Percentiles rank a stretch among this genome's conserved stretches.
phyloP scores from a whole-genome alignment of 2,888 invertebrate species.

The Platycheirus albimanus region DNA sequence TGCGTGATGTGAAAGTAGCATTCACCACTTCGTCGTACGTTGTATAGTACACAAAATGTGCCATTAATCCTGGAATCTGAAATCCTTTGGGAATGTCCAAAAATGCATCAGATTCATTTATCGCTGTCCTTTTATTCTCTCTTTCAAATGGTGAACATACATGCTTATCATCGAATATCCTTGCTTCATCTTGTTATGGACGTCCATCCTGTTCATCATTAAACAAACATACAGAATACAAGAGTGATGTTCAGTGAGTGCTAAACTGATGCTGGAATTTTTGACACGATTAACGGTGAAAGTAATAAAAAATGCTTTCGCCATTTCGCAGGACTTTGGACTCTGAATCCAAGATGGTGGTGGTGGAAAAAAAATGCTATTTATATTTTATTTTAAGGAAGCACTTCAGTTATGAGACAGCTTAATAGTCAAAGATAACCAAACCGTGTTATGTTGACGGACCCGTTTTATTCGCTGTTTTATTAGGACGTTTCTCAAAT shows the following conservation, averaged over 20 bases:
- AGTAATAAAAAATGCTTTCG: neutral
- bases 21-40: conserved; percentile 22
- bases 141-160: neutral
- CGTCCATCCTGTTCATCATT: too few relatives aligned
- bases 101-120: conserved; percentile 58
- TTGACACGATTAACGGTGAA: conserved; percentile 4
- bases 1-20: conserved; percentile 3
- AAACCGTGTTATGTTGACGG: conserved; percentile 21
- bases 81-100: conserved; percentile 42
- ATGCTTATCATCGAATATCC: neutral
- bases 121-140: conserved; percentile 39
- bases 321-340: conserved; percentile 12
- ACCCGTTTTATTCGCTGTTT: conserved; percentile 32
- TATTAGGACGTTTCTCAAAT: conserved; percentile 33
- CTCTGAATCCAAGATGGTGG: neutral
- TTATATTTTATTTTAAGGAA: conserved; percentile 1
- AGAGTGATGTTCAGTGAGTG: neutral
- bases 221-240: neutral
- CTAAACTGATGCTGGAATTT: neutral
- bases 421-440: too few relatives aligned
- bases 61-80: conserved; percentile 36
- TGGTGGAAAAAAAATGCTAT: neutral
- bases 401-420: conserved; percentile 19
- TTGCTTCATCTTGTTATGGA: neutral
- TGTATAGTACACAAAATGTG: too few relatives aligned